Percentiles rank a stretch among this genome's conserved stretches.
Conservation (phyloP, 2,888 invertebrate genomes). For the Fabriciana adippe region DNA sequence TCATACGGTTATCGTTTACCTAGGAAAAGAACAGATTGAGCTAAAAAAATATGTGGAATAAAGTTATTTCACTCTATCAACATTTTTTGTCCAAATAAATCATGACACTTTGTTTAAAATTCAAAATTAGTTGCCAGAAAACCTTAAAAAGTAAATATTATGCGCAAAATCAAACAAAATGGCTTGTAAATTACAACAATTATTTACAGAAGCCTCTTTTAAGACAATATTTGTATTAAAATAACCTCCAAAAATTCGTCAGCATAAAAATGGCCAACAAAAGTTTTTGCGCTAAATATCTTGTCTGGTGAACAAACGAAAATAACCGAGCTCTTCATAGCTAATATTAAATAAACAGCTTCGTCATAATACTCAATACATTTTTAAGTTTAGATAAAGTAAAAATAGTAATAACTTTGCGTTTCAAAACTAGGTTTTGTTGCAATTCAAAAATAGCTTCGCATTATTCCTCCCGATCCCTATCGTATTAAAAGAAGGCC, state of each 20-base stretch:
- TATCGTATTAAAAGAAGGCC: too few relatives aligned
- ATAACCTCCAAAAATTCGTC: not conserved
- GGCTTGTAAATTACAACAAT: not conserved
- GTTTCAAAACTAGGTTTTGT: too few relatives aligned
- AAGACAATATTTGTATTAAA: conserved; percentile 25
- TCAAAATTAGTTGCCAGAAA: not conserved
- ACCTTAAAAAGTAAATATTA: not conserved
- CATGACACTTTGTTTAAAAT: not conserved
- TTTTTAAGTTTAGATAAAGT: not conserved
- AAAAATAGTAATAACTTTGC: too few relatives aligned
- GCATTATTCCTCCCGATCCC: too few relatives aligned
- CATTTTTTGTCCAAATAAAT: not conserved
- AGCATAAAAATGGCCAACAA: conserved; percentile 7
- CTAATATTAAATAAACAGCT: conserved; percentile 3
- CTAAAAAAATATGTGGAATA: too few relatives aligned
- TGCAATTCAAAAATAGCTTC: too few relatives aligned
- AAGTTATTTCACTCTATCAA: too few relatives aligned
- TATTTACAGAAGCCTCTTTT: conserved; percentile 13
- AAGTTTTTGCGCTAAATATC: conserved; percentile 7
- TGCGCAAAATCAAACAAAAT: not conserved
- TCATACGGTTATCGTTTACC: too few relatives aligned
- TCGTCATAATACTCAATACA: not conserved
- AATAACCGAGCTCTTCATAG: conserved; percentile 5
- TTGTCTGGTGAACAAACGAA: conserved; percentile 12
- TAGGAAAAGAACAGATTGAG: too few relatives aligned